A percentile compares a stretch with the other conserved stretches of the same genome.
These are phyloP conservation scores for Laothoe populi DNA, from an alignment of 2,888 invertebrate genomes.

Conservation along the genomic window DNA sequence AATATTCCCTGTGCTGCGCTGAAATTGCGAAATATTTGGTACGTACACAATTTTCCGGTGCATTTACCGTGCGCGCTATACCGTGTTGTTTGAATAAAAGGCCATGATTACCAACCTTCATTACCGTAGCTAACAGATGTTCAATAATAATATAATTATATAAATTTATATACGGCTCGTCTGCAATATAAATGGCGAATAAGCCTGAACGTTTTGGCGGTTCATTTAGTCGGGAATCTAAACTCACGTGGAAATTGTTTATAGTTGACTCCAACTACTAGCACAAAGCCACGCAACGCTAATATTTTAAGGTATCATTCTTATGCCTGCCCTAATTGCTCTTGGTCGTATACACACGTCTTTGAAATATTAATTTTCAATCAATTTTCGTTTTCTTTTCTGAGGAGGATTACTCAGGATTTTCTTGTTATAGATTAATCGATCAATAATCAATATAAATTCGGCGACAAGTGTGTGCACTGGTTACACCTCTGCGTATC, in stretches of 20 bases:
- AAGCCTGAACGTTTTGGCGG: neutral
- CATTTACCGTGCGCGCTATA: constrained; percentile 37
- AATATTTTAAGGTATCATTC: too few species aligned
- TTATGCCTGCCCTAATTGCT: neutral
- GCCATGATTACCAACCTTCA: constrained; percentile 31
- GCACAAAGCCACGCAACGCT: neutral
- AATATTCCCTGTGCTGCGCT: constrained; percentile 35
- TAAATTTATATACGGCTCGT: neutral
- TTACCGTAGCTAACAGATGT: constrained; percentile 21
- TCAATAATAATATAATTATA: constrained; percentile 16
- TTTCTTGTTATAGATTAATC: too few species aligned
- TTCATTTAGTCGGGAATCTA: neutral
- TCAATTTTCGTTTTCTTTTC: too few species aligned
- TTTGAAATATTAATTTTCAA: too few species aligned
- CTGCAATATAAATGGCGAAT: neutral
- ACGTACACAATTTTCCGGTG: constrained; percentile 35
- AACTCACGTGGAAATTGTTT: neutral
- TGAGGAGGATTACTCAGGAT: too few species aligned
- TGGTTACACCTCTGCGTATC: too few species aligned
- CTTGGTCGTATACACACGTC: too few species aligned
- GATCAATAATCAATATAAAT: too few species aligned
- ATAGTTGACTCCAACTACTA: neutral
- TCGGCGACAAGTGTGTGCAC: too few species aligned
- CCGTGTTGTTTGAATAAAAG: constrained; percentile 34
- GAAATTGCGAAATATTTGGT: constrained; percentile 40